phyloP scores from a whole-genome alignment of 1,140 invertebrate species.

The Zeugodacus cucurbitae region DNA sequence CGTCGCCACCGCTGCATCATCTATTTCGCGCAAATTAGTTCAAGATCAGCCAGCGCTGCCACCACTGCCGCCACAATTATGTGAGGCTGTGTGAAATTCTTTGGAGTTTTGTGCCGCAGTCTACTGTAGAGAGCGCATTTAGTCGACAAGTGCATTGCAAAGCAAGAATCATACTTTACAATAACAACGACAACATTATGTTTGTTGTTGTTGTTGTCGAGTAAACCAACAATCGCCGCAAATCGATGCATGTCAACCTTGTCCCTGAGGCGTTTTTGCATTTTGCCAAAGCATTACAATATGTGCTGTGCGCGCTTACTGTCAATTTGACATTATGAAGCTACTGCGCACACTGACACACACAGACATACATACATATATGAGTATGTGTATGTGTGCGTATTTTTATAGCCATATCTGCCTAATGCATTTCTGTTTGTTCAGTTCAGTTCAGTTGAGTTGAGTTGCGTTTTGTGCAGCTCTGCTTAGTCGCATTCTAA shows the following conservation, averaged over 20 bases:
- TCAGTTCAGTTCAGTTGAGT: not conserved
- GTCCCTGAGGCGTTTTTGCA: slow-evolving; percentile 30
- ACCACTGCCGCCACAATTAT: not conserved
- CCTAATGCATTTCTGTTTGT: not conserved
- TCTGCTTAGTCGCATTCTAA: not conserved
- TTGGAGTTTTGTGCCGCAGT: not conserved
- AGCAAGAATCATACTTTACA: not conserved
- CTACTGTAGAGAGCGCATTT: no score
- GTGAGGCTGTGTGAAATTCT: slow-evolving; percentile 25
- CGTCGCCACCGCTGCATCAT: not conserved
- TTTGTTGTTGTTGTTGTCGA: no score
- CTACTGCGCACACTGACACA: not conserved
- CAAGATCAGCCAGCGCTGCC: not conserved
- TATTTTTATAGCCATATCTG: not conserved
- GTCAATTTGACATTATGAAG: not conserved
- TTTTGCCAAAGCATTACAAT: not conserved
- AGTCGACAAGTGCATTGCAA: not conserved
- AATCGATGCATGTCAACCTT: slow-evolving; percentile 25
- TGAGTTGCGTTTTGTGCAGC: no score
- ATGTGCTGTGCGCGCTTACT: not conserved
- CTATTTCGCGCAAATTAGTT: slow-evolving; percentile 5
- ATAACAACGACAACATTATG: not conserved
- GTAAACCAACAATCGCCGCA: slow-evolving; percentile 13
- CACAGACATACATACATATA: not conserved
- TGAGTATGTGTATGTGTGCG: no score